Evolutionary conservation across 2,797 vertebrate genomes (phyloP), one percentile per base, ranked within the genome.

Genomic region (Eidolon dupreanum): DNA sequence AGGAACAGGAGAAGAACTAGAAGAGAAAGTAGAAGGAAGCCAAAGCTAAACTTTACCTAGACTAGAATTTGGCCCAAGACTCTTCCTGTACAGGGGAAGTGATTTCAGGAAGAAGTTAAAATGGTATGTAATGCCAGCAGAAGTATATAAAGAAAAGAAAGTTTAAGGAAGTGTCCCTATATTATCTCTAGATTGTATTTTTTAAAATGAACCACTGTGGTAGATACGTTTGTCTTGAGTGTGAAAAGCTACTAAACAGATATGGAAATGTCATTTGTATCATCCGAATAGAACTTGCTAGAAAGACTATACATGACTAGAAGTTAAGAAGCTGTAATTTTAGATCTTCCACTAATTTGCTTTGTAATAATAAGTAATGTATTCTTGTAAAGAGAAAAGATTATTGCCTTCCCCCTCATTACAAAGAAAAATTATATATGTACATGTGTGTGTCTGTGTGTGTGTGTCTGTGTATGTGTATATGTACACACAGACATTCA

Each of bases 1-100:
- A 79, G 71, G 88, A 91, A 38, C 41, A 90, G 57, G 87, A 91
- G 88, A 90, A 59, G 26, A 94, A 33, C 10, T 65, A 79, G n/a
- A 84, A 88, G 19, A 93, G 59, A 87, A 81, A 65, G 15, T 51
- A 65, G 73, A 88, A n/a, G 36, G 43, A 86, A 71, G 61, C 33
- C n/a, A 77, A 65, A 89, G 78, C n/a, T 43, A 86, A 83, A 53
- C 22, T 85, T 88, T 15, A 59, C 11, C 46, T 82, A 46, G 46
- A 59, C 33, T 41, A 79, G 66, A 89, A 65, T 74, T 89, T 86
- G 79, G 28, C 36, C 66, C 33, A 79, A 20, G 9, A 8, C 46
- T 93, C 49, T 36, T 53, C 66, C 41, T 43, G 4, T 73, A 85
- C 36, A 46, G 53, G 22, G 49, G 90, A 79, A 83, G 65, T 49